These are phyloP conservation scores for Platysternon megacephalum DNA, from an alignment of 2,113 vertebrate species.

Conservation along the genomic window DNA sequence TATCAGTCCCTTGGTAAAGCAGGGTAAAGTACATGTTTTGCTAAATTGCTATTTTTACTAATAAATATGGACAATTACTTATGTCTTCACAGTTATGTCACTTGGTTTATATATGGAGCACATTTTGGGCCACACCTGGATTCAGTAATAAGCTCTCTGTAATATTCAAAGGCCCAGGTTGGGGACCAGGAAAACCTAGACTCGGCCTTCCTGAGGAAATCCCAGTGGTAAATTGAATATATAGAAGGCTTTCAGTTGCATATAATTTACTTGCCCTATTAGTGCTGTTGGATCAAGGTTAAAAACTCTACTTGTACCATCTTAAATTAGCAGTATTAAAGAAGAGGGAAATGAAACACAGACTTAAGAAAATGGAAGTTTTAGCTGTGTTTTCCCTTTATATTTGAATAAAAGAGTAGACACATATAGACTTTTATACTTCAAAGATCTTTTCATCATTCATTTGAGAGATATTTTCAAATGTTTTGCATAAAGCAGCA, in stretches of 20 bases:
- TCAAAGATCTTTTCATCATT: conserved; percentile 28
- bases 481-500: not conserved
- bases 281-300: conserved; percentile 41
- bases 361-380: conserved; percentile 47
- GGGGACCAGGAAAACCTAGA: conserved; percentile 90
- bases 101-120: conserved; percentile 84
- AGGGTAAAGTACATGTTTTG: not conserved
- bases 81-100: conserved; percentile 82
- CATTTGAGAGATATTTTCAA: conserved; percentile 50
- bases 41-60: conserved; percentile 13
- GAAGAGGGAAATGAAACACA: conserved; percentile 40
- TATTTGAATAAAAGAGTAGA: not conserved
- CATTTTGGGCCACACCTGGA: conserved; percentile 80
- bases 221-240: conserved; percentile 84
- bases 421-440: not conserved
- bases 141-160: conserved; percentile 87
- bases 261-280: conserved; percentile 49
- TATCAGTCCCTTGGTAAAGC: not conserved
- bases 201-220: conserved; percentile 86
- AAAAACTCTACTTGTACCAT: conserved; percentile 43
- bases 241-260: conserved; percentile 51
- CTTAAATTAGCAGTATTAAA: conserved; percentile 47
- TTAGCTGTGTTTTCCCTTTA: conserved; percentile 17
- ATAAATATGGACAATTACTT: conserved; percentile 28
- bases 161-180: conserved; percentile 92